Conservation (phyloP, 2,888 invertebrate species). For the Amphimallon solstitiale region DNA sequence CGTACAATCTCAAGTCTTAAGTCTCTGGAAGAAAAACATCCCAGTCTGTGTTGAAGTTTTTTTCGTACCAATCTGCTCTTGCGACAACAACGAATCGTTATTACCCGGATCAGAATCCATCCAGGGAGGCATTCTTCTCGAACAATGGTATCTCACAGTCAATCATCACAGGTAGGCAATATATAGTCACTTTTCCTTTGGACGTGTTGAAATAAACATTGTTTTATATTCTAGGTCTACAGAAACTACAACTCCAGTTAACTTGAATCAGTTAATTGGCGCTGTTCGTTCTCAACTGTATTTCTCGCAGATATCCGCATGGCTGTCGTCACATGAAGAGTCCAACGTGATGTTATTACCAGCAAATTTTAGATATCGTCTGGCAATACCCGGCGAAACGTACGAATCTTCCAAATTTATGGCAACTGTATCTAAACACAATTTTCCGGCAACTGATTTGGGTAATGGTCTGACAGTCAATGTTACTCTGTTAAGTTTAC, state of each 20-base stretch:
- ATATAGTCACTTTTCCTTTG: neutral
- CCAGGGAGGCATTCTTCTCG: constrained; percentile 69
- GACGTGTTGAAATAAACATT: neutral
- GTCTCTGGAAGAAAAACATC: constrained; percentile 76
- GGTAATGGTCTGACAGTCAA: constrained; percentile 72
- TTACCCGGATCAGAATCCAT: constrained; percentile 7
- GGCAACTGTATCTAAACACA: constrained; percentile 71
- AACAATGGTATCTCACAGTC: constrained; percentile 84
- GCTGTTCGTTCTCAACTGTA: constrained; percentile 94
- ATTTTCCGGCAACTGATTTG: constrained; percentile 77
- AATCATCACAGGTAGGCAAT: constrained; percentile 67
- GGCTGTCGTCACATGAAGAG: constrained; percentile 72
- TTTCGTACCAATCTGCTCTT: constrained; percentile 77
- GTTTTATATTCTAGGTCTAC: constrained; percentile 55
- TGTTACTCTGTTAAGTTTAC: constrained; percentile 74
- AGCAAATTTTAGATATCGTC: constrained; percentile 72
- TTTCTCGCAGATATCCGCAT: constrained; percentile 96
- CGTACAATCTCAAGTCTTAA: constrained; percentile 67
- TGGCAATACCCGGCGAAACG: constrained; percentile 74
- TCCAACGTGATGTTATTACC: constrained; percentile 52
- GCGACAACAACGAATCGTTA: constrained; percentile 49
- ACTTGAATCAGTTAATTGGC: constrained; percentile 82
- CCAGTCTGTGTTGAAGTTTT: constrained; percentile 85
- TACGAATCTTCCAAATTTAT: constrained; percentile 67
- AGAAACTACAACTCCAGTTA: constrained; percentile 64